These are phyloP conservation scores for Euura lappo DNA, from an alignment of 1,140 invertebrate genomes.

Conservation along the genomic window DNA sequence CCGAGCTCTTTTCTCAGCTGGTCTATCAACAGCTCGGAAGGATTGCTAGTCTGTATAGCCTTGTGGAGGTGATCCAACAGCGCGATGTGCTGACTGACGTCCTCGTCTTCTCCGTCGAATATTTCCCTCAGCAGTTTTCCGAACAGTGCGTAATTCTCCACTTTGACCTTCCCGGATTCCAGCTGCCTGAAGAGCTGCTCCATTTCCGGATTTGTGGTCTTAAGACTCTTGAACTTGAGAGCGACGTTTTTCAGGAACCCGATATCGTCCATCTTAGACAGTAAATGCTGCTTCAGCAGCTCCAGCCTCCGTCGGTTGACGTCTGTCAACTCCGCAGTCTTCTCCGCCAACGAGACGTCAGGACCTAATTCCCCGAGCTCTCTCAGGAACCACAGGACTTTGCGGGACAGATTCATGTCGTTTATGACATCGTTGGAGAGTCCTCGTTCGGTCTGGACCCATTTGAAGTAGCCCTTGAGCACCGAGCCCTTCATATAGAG, in stretches of 20 bases:
- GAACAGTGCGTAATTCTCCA: constrained; percentile 29
- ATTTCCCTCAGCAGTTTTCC: constrained; percentile 21
- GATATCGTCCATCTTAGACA: constrained; percentile 32
- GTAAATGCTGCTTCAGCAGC: constrained; percentile 39
- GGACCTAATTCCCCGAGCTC: constrained; percentile 41
- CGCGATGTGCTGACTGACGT: constrained; percentile 20
- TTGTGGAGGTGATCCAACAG: constrained; percentile 23
- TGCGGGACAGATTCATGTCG: constrained; percentile 24
- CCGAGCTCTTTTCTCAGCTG: constrained; percentile 14
- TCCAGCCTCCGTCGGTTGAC: constrained; percentile 29
- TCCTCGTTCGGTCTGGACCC: constrained; percentile 24
- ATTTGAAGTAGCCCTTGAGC: constrained; percentile 38
- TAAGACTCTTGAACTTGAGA: constrained; percentile 27
- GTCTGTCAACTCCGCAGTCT: constrained; percentile 23
- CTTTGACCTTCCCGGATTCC: constrained; percentile 21
- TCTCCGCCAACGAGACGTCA: constrained; percentile 25
- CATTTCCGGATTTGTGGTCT: constrained; percentile 14
- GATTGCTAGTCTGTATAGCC: constrained; percentile 24
- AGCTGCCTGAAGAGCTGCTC: constrained; percentile 31
- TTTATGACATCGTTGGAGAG: constrained; percentile 18
- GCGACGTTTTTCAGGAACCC: constrained; percentile 25
- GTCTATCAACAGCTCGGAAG: constrained; percentile 3
- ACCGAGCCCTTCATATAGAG: constrained; percentile 37
- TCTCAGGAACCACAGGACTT: constrained; percentile 45
- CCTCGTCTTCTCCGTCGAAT: constrained; percentile 28